These are phyloP conservation scores for Scartelaos histophorus DNA, from an alignment of 2,113 vertebrate genomes.

Conservation along the genomic window DNA sequence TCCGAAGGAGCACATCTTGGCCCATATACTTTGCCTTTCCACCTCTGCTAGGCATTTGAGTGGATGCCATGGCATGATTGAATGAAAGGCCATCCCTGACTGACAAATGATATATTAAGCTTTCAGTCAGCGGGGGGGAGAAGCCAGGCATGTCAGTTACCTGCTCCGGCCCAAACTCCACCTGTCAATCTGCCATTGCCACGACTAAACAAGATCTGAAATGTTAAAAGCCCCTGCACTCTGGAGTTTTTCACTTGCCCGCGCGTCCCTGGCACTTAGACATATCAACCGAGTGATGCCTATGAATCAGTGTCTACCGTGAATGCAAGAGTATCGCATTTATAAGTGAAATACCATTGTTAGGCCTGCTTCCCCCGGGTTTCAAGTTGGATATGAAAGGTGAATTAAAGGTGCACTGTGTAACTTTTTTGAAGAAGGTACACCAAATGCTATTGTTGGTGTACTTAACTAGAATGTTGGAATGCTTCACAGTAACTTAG, in stretches of 20 bases:
- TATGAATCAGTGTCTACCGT: slow-evolving; percentile 74
- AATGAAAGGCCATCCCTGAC: slow-evolving; percentile 80
- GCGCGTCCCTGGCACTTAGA: slow-evolving; percentile 69
- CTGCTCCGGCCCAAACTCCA: slow-evolving; percentile 74
- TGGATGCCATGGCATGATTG: slow-evolving; percentile 72
- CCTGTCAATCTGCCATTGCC: slow-evolving; percentile 78
- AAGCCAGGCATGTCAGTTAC: slow-evolving; percentile 78
- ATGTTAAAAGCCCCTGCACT: slow-evolving; percentile 74
- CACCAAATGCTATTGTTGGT: too few species aligned
- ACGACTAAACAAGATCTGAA: slow-evolving; percentile 80
- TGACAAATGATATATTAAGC: slow-evolving; percentile 83
- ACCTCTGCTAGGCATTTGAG: slow-evolving; percentile 67
- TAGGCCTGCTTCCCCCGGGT: slow-evolving; percentile 56
- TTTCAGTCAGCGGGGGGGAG: slow-evolving; percentile 73
- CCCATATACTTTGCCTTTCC: slow-evolving; percentile 31
- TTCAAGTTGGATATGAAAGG: slow-evolving; percentile 60
- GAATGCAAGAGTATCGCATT: slow-evolving; percentile 73
- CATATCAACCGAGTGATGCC: slow-evolving; percentile 67
- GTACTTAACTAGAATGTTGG: too few species aligned
- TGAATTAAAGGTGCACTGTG: slow-evolving; percentile 45
- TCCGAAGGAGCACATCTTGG: background rate
- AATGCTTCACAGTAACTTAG: too few species aligned
- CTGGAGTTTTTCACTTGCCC: slow-evolving; percentile 67
- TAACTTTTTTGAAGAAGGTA: too few species aligned
- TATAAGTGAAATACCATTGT: slow-evolving; percentile 72